Conservation (phyloP, 2,888 invertebrate genomes). For the Coenonympha arcania region DNA sequence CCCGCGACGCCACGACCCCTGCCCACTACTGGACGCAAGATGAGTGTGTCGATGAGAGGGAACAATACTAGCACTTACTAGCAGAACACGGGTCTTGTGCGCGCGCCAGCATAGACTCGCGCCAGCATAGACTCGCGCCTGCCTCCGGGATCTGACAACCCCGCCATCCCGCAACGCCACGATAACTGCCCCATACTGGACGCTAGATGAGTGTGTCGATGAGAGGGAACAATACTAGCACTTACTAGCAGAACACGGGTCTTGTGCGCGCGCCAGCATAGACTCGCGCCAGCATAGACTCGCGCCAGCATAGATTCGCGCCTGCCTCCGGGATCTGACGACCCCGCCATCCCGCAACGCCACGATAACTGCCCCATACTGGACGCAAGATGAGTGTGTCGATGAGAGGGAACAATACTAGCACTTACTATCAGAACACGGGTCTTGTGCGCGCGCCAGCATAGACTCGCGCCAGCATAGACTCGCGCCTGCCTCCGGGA, state of each 20-base stretch:
- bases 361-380: constrained; percentile 63
- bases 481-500: too few relatives aligned
- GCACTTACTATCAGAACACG: too few relatives aligned
- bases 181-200: constrained; percentile 68
- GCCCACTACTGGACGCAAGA: constrained; percentile 76
- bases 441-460: too few relatives aligned
- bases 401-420: too few relatives aligned
- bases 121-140: constrained; percentile 80
- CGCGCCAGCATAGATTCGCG: constrained; percentile 82
- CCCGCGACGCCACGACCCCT: constrained; percentile 55
- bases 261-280: constrained; percentile 83
- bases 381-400: constrained; percentile 85
- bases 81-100: constrained; percentile 76
- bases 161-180: constrained; percentile 61
- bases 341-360: constrained; percentile 68
- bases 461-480: too few relatives aligned
- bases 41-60: constrained; percentile 85
- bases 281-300: constrained; percentile 74
- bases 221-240: constrained; percentile 74
- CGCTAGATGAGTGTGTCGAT: constrained; percentile 83
- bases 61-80: constrained; percentile 71
- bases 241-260: constrained; percentile 71
- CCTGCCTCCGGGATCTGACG: constrained; percentile 72
- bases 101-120: constrained; percentile 83
- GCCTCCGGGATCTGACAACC: constrained; percentile 76